phyloP scores from a whole-genome alignment of 2,888 invertebrate genomes.

The Pilophorus perplexus region DNA sequence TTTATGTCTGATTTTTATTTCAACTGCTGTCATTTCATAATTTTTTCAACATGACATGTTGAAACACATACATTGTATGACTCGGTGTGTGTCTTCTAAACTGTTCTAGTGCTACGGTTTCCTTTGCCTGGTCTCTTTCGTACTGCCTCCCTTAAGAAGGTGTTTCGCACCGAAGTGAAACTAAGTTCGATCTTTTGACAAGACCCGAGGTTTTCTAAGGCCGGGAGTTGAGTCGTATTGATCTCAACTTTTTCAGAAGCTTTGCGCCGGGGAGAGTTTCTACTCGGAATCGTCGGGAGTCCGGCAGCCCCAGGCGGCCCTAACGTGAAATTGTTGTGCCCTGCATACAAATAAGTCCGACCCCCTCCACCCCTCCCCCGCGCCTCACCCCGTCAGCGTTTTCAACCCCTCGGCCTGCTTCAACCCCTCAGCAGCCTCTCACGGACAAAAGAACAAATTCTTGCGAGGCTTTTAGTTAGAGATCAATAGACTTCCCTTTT shows the following conservation, averaged over 20 bases:
- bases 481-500: slow-evolving; percentile 39
- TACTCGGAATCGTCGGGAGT: slow-evolving; percentile 33
- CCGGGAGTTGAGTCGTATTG: no score
- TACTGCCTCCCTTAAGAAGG: no score
- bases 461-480: slow-evolving; percentile 40
- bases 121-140: no score
- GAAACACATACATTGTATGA: no score
- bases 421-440: slow-evolving; percentile 3
- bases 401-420: slow-evolving; percentile 2
- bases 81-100: no score
- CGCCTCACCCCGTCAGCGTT: slow-evolving; percentile 34
- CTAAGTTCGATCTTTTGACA: no score
- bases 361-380: slow-evolving; percentile 44
- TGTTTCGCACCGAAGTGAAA: no score
- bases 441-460: slow-evolving; percentile 42
- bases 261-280: slow-evolving; percentile 25
- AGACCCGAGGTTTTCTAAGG: no score
- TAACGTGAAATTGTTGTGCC: slow-evolving; percentile 50
- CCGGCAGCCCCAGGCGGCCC: slow-evolving; percentile 45
- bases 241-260: slow-evolving; percentile 48
- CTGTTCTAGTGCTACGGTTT: no score
- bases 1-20: no score
- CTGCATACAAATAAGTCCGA: slow-evolving; percentile 51
- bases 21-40: no score
- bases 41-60: no score